These are phyloP conservation scores for Tenualosa ilisha DNA, from an alignment of 2,797 vertebrate species.

Conservation along the genomic window DNA sequence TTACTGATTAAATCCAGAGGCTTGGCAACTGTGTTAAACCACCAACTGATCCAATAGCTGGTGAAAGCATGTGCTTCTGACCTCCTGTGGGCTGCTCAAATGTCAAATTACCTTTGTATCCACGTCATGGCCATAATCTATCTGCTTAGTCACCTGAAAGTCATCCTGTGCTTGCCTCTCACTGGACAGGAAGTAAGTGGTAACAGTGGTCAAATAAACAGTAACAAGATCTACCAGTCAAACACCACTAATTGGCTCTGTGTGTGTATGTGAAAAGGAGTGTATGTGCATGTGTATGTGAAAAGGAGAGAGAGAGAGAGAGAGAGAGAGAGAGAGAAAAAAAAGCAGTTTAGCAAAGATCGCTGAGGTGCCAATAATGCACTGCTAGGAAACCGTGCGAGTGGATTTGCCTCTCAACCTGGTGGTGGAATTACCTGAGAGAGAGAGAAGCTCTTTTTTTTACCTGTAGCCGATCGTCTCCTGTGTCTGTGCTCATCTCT, in stretches of 20 bases:
- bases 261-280: not conserved
- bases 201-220: not conserved
- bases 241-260: not conserved
- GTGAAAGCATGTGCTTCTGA: not conserved
- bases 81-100: not conserved
- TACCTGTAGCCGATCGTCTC: not conserved
- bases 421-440: not conserved
- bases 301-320: not conserved
- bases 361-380: not conserved
- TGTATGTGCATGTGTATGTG: conserved; percentile 1
- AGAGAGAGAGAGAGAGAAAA: not conserved
- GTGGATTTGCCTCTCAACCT: not conserved
- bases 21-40: not conserved
- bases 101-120: not conserved
- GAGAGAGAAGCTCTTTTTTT: not conserved
- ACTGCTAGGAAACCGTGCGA: not conserved
- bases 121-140: not conserved
- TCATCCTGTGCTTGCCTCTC: not conserved
- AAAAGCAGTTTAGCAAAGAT: not conserved
- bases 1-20: not conserved
- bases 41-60: not conserved
- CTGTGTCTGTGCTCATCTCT: not conserved
- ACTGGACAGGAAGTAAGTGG: not conserved
- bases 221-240: not conserved
- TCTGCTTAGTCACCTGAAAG: conserved; percentile 6